Percentiles rank a stretch among this genome's conserved stretches.
phyloP scores from a whole-genome alignment of 2,797 vertebrate genomes.

The Paguma larvata region DNA sequence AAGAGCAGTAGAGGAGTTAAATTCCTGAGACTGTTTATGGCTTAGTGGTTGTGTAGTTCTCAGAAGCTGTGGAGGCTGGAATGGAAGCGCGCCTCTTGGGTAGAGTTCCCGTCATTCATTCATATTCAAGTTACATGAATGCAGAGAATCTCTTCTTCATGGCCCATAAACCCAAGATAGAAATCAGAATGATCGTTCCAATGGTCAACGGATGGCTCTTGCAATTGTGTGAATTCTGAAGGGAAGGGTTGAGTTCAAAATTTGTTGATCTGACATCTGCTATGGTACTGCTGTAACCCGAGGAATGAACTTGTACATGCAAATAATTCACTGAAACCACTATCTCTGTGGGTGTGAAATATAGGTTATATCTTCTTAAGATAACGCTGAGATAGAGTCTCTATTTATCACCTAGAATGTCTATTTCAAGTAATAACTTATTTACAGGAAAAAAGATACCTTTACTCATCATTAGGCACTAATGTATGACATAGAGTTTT shows the following conservation, averaged over 20 bases:
- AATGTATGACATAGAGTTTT: neutral
- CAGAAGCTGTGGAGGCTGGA: neutral
- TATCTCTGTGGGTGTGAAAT: neutral
- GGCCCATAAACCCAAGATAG: neutral
- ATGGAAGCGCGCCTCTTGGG: neutral
- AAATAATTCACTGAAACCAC: neutral
- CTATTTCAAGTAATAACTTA: neutral
- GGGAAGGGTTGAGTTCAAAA: neutral
- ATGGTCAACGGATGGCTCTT: neutral
- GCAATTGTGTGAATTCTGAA: neutral
- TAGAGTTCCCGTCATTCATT: neutral
- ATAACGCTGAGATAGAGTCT: neutral
- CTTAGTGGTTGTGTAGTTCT: neutral
- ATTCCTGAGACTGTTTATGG: neutral
- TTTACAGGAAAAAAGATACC: neutral
- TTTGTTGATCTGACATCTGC: neutral
- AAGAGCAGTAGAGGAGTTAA: neutral
- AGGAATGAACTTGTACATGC: conserved; percentile 27
- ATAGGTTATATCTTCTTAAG: neutral
- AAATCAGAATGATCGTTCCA: neutral
- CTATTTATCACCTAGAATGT: neutral
- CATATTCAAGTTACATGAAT: neutral
- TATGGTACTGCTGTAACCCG: neutral
- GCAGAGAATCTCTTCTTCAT: neutral
- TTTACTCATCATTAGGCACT: neutral